Percentiles rank a stretch among this genome's conserved stretches.
Evolutionary conservation across 2,797 vertebrate species (phyloP).

Genomic region (Pygocentrus nattereri): DNA sequence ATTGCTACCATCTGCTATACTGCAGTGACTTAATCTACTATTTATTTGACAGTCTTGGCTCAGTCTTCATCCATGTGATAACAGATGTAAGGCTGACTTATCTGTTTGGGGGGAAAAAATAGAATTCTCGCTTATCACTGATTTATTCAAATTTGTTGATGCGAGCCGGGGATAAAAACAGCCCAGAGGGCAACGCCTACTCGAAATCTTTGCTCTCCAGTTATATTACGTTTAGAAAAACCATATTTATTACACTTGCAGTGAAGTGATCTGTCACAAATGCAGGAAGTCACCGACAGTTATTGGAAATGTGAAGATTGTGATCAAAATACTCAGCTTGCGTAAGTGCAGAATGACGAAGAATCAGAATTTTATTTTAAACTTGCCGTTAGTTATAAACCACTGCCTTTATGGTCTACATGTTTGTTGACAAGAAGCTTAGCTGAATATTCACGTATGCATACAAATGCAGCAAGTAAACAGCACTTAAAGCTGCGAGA

Average conservation of each 20-base stretch:
- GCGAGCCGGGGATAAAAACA: constrained; percentile 8
- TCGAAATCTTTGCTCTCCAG: not conserved
- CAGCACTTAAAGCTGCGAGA: too few relatives aligned
- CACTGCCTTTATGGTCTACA: too few relatives aligned
- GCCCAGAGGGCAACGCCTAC: not conserved
- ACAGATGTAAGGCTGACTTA: not conserved
- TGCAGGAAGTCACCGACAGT: not conserved
- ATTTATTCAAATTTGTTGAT: constrained; percentile 12
- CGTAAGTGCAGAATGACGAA: not conserved
- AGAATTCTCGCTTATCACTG: not conserved
- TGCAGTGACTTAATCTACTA: not conserved
- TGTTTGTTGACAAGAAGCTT: too few relatives aligned
- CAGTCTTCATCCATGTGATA: not conserved
- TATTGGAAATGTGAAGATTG: constrained; percentile 5
- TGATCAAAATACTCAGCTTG: not conserved
- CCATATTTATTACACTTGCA: not conserved
- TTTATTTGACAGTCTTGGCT: not conserved
- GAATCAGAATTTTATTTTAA: too few relatives aligned
- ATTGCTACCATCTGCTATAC: not conserved
- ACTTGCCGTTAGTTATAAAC: too few relatives aligned
- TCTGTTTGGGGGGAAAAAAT: not conserved
- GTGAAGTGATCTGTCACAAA: constrained; percentile 3
- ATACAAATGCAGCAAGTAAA: too few relatives aligned
- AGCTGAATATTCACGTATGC: too few relatives aligned
- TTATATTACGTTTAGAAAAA: not conserved